Evolutionary conservation across 2,888 invertebrate genomes (phyloP).

Genomic region (Allacma fusca): DNA sequence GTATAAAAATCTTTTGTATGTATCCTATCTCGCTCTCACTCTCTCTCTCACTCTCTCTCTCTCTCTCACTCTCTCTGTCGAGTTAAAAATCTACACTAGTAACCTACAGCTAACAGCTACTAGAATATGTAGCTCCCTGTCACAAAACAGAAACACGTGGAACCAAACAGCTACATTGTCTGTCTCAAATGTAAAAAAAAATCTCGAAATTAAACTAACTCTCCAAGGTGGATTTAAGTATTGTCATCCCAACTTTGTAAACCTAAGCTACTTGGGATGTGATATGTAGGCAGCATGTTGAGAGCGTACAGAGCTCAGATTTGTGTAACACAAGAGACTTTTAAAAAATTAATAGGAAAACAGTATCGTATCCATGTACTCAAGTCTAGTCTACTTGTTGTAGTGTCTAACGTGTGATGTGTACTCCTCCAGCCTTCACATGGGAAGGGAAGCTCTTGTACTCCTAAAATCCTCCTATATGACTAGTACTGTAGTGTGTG

Average conservation of each 20-base stretch:
- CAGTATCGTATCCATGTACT: not conserved
- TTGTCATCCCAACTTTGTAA: conserved; percentile 31
- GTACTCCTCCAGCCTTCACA: not conserved
- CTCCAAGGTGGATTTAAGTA: not conserved
- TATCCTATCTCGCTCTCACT: too few relatives aligned
- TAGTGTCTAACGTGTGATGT: not conserved
- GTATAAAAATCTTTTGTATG: too few relatives aligned
- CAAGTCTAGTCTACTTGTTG: too few relatives aligned
- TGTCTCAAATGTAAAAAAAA: not conserved
- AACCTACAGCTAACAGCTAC: too few relatives aligned
- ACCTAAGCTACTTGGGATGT: not conserved
- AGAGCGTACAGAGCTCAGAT: not conserved
- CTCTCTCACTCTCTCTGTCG: too few relatives aligned
- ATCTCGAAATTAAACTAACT: not conserved
- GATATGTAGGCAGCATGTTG: not conserved
- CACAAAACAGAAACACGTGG: too few relatives aligned
- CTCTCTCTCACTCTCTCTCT: too few relatives aligned
- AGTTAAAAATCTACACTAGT: too few relatives aligned
- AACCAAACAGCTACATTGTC: not conserved
- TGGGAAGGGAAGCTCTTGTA: too few relatives aligned
- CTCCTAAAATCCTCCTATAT: too few relatives aligned
- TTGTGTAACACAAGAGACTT: not conserved
- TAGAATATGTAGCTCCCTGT: too few relatives aligned
- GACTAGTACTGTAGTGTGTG: too few relatives aligned
- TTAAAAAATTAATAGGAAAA: not conserved